Evolutionary conservation across 2,888 invertebrate species (phyloP).

Genomic region (Resseliella maxima): DNA sequence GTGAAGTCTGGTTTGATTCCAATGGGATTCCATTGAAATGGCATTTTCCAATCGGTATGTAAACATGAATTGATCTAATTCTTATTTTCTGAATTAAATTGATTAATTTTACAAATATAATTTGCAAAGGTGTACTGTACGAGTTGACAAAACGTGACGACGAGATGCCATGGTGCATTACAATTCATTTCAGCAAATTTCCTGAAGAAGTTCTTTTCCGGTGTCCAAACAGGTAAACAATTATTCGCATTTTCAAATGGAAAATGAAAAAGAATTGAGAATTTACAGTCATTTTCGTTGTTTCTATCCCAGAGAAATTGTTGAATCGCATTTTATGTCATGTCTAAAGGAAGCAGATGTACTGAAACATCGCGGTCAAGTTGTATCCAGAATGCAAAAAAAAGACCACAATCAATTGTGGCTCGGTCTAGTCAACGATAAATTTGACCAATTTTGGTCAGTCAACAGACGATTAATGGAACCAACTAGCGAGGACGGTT

Average conservation of each 20-base stretch:
- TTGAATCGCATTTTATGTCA: constrained; percentile 95
- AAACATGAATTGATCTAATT: not conserved
- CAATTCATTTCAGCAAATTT: constrained; percentile 94
- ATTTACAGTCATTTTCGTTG: constrained; percentile 56
- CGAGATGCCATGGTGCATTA: constrained; percentile 90
- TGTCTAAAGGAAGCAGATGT: constrained; percentile 98
- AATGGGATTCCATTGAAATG: constrained; percentile 92
- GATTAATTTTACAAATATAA: not conserved
- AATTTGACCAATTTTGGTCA: constrained; percentile 99
- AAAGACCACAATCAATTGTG: constrained; percentile 97
- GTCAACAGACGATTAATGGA: constrained; percentile 97
- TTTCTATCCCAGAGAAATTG: constrained; percentile 80
- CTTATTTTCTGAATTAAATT: not conserved
- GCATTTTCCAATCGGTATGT: constrained; percentile 78
- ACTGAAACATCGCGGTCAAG: constrained; percentile 92
- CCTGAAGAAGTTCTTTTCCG: constrained; percentile 90
- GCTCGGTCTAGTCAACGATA: constrained; percentile 93
- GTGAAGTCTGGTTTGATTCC: constrained; percentile 94
- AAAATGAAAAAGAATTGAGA: too few relatives aligned
- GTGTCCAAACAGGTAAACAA: constrained; percentile 81
- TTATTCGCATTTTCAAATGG: not conserved
- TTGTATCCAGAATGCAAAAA: constrained; percentile 92
- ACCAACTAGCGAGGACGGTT: constrained; percentile 79
- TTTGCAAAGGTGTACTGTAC: constrained; percentile 80
- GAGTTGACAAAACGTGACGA: constrained; percentile 81